These are phyloP conservation scores for Ivindomyrus marchei DNA, from an alignment of 2,113 vertebrate species.

Conservation along the genomic window DNA sequence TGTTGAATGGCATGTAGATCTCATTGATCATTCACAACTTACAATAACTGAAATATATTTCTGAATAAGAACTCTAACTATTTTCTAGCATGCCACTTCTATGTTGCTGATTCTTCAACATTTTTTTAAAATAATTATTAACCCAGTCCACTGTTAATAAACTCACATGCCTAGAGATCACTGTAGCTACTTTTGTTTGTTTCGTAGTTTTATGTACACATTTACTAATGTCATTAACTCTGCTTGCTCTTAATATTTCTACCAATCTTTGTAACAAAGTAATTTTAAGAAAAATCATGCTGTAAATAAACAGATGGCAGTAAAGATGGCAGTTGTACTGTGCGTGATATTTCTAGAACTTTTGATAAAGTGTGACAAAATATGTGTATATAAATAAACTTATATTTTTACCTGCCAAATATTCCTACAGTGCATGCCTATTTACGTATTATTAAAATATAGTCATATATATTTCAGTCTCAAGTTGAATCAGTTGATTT, in stretches of 20 bases:
- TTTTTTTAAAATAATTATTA: slow-evolving; percentile 39
- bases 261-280: slow-evolving; percentile 34
- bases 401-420: neutral
- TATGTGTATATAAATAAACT: slow-evolving; percentile 1
- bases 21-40: slow-evolving; percentile 37
- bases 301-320: slow-evolving; percentile 30
- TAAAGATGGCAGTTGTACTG: slow-evolving; percentile 43
- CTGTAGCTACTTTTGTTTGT: slow-evolving; percentile 5
- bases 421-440: neutral
- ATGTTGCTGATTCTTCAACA: neutral
- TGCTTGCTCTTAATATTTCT: slow-evolving; percentile 36
- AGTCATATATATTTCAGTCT: neutral
- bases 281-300: slow-evolving; percentile 43
- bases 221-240: slow-evolving; percentile 11
- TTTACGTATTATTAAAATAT: neutral
- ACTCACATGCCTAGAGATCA: neutral
- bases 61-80: slow-evolving; percentile 38
- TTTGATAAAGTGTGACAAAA: neutral
- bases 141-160: neutral
- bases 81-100: slow-evolving; percentile 15
- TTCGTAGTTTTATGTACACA: slow-evolving; percentile 17
- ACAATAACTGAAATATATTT: slow-evolving; percentile 30
- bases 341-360: slow-evolving; percentile 52
- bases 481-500: neutral
- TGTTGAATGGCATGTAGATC: slow-evolving; percentile 43